A percentile compares a stretch with the other conserved stretches of the same genome.
These are phyloP conservation scores for Spizella passerina DNA, from an alignment of 2,797 vertebrate species.

Conservation along the genomic window DNA sequence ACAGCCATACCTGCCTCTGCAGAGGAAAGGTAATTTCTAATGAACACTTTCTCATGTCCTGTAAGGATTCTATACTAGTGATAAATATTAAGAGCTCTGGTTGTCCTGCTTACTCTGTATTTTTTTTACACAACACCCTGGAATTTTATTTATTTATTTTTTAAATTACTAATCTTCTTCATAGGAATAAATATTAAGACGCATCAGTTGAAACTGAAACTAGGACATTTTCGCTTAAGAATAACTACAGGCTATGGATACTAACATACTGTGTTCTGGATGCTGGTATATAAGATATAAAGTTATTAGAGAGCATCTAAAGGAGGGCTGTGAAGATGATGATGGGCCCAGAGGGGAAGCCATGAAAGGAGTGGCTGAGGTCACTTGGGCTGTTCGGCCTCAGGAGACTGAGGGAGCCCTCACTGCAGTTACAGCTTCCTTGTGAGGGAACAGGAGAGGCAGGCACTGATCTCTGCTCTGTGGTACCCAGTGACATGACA, in stretches of 20 bases:
- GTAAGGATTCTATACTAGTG: neutral
- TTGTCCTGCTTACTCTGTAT: neutral
- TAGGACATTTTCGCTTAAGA: neutral
- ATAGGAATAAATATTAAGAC: neutral
- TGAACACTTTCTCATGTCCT: neutral
- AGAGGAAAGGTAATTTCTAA: neutral
- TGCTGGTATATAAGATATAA: neutral
- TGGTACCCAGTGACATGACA: rapidly evolving
- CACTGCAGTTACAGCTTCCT: rapidly evolving
- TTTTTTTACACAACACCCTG: neutral
- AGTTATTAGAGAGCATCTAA: neutral
- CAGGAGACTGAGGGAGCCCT: neutral
- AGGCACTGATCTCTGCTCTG: neutral
- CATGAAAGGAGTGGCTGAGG: rapidly evolving
- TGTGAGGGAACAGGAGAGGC: rapidly evolving
- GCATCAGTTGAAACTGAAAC: neutral
- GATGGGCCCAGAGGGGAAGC: neutral
- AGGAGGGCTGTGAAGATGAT: neutral
- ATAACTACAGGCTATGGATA: neutral
- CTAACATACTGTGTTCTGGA: neutral
- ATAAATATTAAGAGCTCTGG: neutral
- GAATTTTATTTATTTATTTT: neutral
- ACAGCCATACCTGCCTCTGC: neutral
- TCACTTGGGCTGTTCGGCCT: rapidly evolving
- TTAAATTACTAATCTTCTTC: neutral